These are phyloP conservation scores for Accipiter virgatus DNA, from an alignment of 2,113 vertebrate species.

Conservation along the genomic window DNA sequence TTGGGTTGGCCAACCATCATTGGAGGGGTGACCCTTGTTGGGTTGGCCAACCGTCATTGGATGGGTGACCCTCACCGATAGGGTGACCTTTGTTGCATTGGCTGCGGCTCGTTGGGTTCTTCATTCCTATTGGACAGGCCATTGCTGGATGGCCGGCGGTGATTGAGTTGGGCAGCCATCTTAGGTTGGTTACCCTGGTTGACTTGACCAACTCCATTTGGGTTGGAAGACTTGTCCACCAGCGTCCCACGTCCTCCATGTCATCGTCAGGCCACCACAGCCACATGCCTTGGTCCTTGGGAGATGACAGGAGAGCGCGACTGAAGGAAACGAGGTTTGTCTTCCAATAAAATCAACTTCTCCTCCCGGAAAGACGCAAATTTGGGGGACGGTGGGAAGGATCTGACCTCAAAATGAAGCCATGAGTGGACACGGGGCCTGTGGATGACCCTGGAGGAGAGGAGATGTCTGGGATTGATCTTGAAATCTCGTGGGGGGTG, in stretches of 20 bases:
- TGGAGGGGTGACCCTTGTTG: neutral
- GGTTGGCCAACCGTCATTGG: neutral
- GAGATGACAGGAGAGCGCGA: neutral
- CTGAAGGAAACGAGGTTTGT: rapidly evolving
- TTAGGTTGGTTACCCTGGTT: neutral
- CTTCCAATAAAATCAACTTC: neutral
- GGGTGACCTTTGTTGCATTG: neutral
- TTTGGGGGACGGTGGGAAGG: neutral
- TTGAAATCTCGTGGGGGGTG: neutral
- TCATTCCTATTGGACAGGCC: neutral
- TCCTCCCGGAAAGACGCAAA: rapidly evolving
- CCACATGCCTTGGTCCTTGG: neutral
- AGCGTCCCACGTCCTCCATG: no score
- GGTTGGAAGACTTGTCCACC: neutral
- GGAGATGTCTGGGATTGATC: no score
- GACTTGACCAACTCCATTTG: neutral
- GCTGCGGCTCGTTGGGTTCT: no score
- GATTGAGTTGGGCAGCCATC: neutral
- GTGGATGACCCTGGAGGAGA: neutral
- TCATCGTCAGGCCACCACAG: neutral
- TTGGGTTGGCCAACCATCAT: neutral
- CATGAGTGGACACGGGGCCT: neutral
- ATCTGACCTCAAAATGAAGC: neutral
- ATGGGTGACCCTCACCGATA: neutral
- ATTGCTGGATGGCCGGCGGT: neutral